Percentiles rank a stretch among this genome's conserved stretches.
These are phyloP conservation scores for Galerucella pusilla DNA, from an alignment of 2,888 invertebrate species.

Conservation along the genomic window DNA sequence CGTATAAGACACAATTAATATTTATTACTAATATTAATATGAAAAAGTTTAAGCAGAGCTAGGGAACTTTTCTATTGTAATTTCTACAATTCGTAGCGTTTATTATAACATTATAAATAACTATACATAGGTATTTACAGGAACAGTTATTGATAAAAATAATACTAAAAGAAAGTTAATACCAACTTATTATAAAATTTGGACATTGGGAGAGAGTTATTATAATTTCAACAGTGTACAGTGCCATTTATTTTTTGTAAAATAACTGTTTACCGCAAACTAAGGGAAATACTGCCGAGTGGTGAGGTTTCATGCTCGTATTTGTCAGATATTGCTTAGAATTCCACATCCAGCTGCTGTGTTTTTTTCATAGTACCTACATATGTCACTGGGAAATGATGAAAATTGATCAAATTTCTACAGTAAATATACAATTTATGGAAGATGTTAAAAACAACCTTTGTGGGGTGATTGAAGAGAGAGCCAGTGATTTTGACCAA, in stretches of 20 bases:
- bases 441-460: too few species aligned
- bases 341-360: too few species aligned
- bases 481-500: too few species aligned
- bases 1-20: conserved; percentile 26
- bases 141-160: conserved; percentile 51
- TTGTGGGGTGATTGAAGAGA: too few species aligned
- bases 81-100: conserved; percentile 54
- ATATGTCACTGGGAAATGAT: too few species aligned
- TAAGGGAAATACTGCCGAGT: background rate
- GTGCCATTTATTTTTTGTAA: background rate
- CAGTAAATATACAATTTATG: too few species aligned
- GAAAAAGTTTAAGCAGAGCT: conserved; percentile 50
- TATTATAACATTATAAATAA: conserved; percentile 61
- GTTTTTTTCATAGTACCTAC: too few species aligned
- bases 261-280: background rate
- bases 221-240: conserved; percentile 13
- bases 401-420: too few species aligned
- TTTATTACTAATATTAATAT: conserved; percentile 34
- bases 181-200: conserved; percentile 22
- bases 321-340: too few species aligned
- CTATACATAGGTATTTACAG: conserved; percentile 67
- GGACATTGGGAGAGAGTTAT: conserved; percentile 28
- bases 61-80: conserved; percentile 48
- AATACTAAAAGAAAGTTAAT: conserved; percentile 27
- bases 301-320: too few species aligned